These are phyloP conservation scores for Dendrolimus kikuchii DNA, from an alignment of 1,140 invertebrate genomes.

Conservation along the genomic window DNA sequence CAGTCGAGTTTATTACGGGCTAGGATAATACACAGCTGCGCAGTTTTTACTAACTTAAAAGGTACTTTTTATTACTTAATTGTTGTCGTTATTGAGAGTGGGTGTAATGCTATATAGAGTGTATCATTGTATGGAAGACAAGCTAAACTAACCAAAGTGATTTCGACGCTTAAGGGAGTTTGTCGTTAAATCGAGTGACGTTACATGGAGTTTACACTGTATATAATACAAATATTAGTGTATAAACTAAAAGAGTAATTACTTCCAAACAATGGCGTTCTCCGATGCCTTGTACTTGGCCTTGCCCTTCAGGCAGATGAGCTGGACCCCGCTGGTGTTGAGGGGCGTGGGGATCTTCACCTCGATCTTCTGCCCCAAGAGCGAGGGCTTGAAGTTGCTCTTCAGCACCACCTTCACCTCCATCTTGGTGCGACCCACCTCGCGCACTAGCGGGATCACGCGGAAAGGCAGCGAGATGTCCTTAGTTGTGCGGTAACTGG, in stretches of 20 bases:
- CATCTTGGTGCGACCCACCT: slow-evolving; percentile 99
- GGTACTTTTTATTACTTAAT: too few species aligned
- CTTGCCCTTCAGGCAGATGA: slow-evolving; percentile 99
- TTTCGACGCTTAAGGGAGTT: too few species aligned
- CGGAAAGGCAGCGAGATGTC: slow-evolving; percentile 99
- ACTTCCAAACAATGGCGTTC: slow-evolving; percentile 99
- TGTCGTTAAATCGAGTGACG: neutral
- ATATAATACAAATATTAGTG: too few species aligned
- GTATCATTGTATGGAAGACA: too few species aligned
- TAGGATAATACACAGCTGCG: too few species aligned
- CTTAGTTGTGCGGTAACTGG: slow-evolving; percentile 98
- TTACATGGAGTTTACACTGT: neutral
- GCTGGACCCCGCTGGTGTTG: slow-evolving; percentile 98
- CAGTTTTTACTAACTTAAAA: too few species aligned
- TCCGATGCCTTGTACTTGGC: slow-evolving; percentile 99
- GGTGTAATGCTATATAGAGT: too few species aligned
- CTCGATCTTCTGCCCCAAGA: slow-evolving; percentile 99
- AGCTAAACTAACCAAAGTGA: too few species aligned
- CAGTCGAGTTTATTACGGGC: too few species aligned
- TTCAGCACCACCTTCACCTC: slow-evolving; percentile 99
- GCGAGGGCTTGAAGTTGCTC: slow-evolving; percentile 99
- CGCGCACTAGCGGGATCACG: slow-evolving; percentile 97
- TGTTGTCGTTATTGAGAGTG: too few species aligned
- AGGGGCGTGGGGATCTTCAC: slow-evolving; percentile 98
- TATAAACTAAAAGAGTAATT: slow-evolving; percentile 60